Evolutionary conservation across 2,797 vertebrate genomes (phyloP), one percentile per base, ranked within the genome.

Genomic region (Delichon dasypus): DNA sequence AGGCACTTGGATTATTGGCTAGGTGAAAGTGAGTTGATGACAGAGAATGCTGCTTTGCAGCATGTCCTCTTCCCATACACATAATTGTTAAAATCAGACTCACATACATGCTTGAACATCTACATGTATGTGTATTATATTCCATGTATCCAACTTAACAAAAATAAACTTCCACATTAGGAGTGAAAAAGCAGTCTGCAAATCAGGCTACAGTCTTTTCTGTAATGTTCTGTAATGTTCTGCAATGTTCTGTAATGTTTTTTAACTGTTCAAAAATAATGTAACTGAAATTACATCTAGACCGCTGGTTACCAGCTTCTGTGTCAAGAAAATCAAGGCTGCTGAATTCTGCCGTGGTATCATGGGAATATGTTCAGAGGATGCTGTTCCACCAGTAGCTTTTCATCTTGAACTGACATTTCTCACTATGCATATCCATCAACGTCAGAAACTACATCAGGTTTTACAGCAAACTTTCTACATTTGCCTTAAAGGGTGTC

Each of bases 401-500:
- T 93, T 93, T 94, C 91, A 76, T 74, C 91, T 86, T 70, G 71
- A 88, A 50, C 53, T 95, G 91, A 86, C 85, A 88, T 94, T 93
- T 95, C 88, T 88, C 82, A 67, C 92, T 81, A 81, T n/a, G 91
- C 79, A 61, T 86, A 95, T 44, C 55, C 83, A 27, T 95, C 94
- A 94, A 77, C 2, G 83, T 97, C 96, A 95, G 60, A 93, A 94
- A n/a, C 74, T 27, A 1, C 91, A 86, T 45, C 71, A 61, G 80
- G 38, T 73, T 92, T 91, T 92, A 64, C 60, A 68, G 91, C 27
- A 51, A 90, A 85, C 60, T 94, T 89, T 93, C 91, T 62, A 44
- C 67, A 51, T 80, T 93, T 93, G 88, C 80, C 83, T 96, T 58
- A 71, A 79, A 94, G 60, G 30, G 57, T 80, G 85, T 91, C 94